Percentiles rank a stretch among this genome's conserved stretches.
These are phyloP conservation scores for Schizotus pectinicornis DNA, from an alignment of 2,888 invertebrate genomes.

Conservation along the genomic window DNA sequence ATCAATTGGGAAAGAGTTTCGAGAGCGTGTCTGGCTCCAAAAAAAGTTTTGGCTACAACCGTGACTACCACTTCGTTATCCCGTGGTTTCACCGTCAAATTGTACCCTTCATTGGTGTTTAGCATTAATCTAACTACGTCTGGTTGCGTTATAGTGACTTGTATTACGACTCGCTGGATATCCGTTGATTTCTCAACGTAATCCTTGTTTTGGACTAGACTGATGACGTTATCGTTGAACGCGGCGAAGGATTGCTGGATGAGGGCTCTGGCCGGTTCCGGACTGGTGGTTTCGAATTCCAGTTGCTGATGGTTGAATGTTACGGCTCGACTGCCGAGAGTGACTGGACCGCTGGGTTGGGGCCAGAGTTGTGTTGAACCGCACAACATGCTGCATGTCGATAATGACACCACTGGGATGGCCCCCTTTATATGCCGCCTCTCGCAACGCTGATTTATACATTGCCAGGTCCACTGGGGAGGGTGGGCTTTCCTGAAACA, in stretches of 20 bases:
- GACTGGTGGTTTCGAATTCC: constrained; percentile 57
- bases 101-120: constrained; percentile 78
- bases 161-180: constrained; percentile 56
- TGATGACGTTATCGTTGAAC: constrained; percentile 56
- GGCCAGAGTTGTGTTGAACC: constrained; percentile 80
- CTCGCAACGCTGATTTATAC: constrained; percentile 73
- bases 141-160: constrained; percentile 61
- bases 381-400: constrained; percentile 81
- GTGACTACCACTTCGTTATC: constrained; percentile 59
- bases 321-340: constrained; percentile 69
- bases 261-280: constrained; percentile 58
- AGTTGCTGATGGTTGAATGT: constrained; percentile 65
- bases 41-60: constrained; percentile 72
- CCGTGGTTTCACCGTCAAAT: constrained; percentile 64
- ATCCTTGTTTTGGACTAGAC: constrained; percentile 42
- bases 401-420: constrained; percentile 61
- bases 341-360: constrained; percentile 74
- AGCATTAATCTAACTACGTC: constrained; percentile 65
- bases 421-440: constrained; percentile 60
- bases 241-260: constrained; percentile 62
- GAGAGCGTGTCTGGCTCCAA: constrained; percentile 78
- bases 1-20: constrained; percentile 82
- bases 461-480: constrained; percentile 79
- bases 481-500: constrained; percentile 59
- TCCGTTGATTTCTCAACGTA: constrained; percentile 45